These are phyloP conservation scores for Leptinotarsa undecemlineata DNA, from an alignment of 1,140 invertebrate genomes.

Conservation along the genomic window DNA sequence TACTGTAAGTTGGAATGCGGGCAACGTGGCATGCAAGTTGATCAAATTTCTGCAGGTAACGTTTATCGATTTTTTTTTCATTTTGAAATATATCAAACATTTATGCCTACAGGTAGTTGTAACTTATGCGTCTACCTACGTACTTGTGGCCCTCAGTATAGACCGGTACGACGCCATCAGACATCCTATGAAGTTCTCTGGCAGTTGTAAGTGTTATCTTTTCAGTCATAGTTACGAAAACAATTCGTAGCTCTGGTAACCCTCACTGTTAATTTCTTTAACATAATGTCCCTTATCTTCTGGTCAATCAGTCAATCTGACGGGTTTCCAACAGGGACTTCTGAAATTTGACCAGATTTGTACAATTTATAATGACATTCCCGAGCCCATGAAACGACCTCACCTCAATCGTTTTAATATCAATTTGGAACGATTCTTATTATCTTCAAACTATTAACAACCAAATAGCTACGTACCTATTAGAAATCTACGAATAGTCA, in stretches of 20 bases:
- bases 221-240: neutral
- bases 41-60: conserved; percentile 63
- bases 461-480: too few relatives aligned
- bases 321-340: too few relatives aligned
- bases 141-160: conserved; percentile 92
- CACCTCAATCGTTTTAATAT: too few relatives aligned
- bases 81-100: neutral
- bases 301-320: neutral
- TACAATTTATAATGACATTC: too few relatives aligned
- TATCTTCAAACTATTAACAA: too few relatives aligned
- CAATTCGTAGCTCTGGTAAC: neutral
- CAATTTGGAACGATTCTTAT: too few relatives aligned
- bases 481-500: too few relatives aligned
- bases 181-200: conserved; percentile 92
- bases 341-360: too few relatives aligned
- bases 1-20: conserved; percentile 65
- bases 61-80: neutral
- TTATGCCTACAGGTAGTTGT: conserved; percentile 68
- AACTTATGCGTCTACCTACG: conserved; percentile 93
- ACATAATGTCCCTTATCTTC: neutral
- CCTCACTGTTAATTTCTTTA: neutral
- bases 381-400: too few relatives aligned
- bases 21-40: conserved; percentile 66
- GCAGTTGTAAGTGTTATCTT: conserved; percentile 79
- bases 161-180: conserved; percentile 94